phyloP scores from a whole-genome alignment of 1,140 invertebrate species.

The Lepeophtheirus salmonis region DNA sequence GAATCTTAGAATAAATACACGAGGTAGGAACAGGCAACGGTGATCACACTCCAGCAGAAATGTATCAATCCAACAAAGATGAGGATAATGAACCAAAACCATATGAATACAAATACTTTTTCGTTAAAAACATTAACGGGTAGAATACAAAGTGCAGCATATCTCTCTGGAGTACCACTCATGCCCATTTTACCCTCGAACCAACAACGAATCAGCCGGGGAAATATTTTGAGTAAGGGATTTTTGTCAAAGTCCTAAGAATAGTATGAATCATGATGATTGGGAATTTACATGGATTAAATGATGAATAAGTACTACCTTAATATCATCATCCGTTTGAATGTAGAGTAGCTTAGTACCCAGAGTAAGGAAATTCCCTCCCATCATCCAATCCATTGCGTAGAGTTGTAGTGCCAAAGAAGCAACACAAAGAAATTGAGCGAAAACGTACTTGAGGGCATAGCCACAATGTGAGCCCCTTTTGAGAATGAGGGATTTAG shows the following conservation, averaged over 20 bases:
- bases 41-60: not conserved
- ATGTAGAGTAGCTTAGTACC: not conserved
- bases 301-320: too few species aligned
- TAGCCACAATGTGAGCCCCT: not conserved
- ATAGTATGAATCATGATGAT: not conserved
- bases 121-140: constrained; percentile 7
- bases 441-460: not conserved
- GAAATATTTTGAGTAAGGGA: not conserved
- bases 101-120: constrained; percentile 9
- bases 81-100: constrained; percentile 8
- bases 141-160: constrained; percentile 1
- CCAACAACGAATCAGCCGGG: not conserved
- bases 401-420: not conserved
- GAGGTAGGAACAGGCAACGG: not conserved
- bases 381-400: not conserved
- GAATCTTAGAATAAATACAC: not conserved
- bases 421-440: not conserved
- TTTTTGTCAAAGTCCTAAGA: not conserved
- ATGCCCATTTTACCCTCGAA: not conserved
- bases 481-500: not conserved
- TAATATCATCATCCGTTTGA: not conserved
- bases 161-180: not conserved
- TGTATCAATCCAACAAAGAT: not conserved
- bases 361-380: not conserved
- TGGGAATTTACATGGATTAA: not conserved